Conservation (phyloP, 2,797 vertebrate species). For the Ataeniobius toweri region DNA sequence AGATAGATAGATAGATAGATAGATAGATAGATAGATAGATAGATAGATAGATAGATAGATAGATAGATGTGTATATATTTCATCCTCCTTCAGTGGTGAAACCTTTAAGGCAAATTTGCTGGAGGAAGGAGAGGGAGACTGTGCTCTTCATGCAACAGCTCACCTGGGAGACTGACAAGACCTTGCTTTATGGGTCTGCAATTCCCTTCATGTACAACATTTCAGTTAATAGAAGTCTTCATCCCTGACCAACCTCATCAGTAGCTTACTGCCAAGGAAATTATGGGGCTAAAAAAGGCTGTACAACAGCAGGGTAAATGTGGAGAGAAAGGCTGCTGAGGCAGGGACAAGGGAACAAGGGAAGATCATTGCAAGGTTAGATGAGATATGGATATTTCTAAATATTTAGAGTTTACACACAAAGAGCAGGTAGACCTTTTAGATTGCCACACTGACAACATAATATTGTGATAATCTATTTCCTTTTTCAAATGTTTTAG, state of each 20-base stretch:
- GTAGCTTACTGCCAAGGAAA: conserved; percentile 82
- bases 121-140: conserved; percentile 65
- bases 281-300: conserved; percentile 83
- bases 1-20: too few species aligned
- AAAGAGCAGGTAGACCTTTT: conserved; percentile 17
- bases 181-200: conserved; percentile 83
- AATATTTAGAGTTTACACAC: conserved; percentile 63
- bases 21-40: too few species aligned
- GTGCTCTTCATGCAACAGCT: conserved; percentile 82
- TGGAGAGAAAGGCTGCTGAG: conserved; percentile 46
- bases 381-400: conserved; percentile 65
- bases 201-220: conserved; percentile 85
- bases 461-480: conserved; percentile 5
- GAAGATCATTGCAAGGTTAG: conserved; percentile 80
- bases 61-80: conserved; percentile 17
- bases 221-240: conserved; percentile 87
- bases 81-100: conserved; percentile 46
- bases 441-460: conserved; percentile 8
- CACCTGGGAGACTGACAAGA: conserved; percentile 81
- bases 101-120: conserved; percentile 74
- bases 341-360: conserved; percentile 48
- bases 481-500: neutral
- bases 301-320: conserved; percentile 62
- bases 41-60: too few species aligned
- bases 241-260: conserved; percentile 88